Percentiles rank a stretch among this genome's conserved stretches.
phyloP scores from a whole-genome alignment of 2,797 vertebrate species.

The Menidia menidia region DNA sequence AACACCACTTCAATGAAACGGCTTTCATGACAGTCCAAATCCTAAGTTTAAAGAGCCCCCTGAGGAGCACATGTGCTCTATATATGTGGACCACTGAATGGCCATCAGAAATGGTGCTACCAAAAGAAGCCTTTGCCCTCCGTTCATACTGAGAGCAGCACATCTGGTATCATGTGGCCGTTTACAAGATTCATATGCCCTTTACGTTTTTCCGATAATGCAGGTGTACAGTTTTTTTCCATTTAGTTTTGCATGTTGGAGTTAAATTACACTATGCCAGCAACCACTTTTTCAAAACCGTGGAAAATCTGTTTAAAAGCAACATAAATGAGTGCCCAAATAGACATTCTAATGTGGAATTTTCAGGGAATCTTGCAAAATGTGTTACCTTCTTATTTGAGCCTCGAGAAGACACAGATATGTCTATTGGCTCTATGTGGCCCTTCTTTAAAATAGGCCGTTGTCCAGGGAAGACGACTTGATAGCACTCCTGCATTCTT shows the following conservation, averaged over 20 bases:
- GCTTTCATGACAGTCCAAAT: too few species aligned
- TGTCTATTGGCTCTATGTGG: slow-evolving; percentile 88
- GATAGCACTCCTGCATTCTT: slow-evolving; percentile 89
- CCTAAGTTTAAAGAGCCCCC: too few species aligned
- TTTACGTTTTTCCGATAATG: neutral
- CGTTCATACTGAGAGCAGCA: too few species aligned
- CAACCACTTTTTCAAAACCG: neutral
- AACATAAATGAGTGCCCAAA: neutral
- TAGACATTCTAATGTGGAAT: neutral
- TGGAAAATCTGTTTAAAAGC: neutral
- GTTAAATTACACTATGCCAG: neutral
- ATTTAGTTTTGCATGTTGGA: too few species aligned
- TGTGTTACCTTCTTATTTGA: slow-evolving; percentile 93
- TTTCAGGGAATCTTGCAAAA: neutral
- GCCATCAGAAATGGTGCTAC: too few species aligned
- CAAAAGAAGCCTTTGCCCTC: too few species aligned
- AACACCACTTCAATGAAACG: neutral
- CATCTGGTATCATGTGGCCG: neutral
- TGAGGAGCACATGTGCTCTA: too few species aligned
- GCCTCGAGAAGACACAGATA: slow-evolving; percentile 88
- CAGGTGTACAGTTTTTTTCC: too few species aligned
- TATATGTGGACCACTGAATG: too few species aligned
- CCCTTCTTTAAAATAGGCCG: slow-evolving; percentile 89
- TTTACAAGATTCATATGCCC: neutral
- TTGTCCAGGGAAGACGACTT: slow-evolving; percentile 88